Evolutionary conservation across 2,113 vertebrate genomes (phyloP).

Genomic region (Daboia siamensis): DNA sequence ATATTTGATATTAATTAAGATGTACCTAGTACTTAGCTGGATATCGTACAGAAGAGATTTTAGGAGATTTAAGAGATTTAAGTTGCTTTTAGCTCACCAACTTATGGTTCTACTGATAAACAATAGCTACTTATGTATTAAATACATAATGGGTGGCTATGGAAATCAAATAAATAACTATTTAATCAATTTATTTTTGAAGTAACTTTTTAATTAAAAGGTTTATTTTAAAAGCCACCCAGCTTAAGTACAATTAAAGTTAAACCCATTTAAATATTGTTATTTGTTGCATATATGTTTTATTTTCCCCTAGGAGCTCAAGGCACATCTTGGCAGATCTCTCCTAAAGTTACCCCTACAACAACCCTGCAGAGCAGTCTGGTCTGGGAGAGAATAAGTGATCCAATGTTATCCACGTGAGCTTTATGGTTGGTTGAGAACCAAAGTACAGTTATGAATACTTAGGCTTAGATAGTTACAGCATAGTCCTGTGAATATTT

Average conservation of each 20-base stretch:
- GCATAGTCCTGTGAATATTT: not conserved
- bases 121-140: conserved; percentile 9
- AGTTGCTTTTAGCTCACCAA: conserved; percentile 33
- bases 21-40: conserved; percentile 37
- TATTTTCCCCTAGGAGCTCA: not conserved
- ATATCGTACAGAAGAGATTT: conserved; percentile 11
- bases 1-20: conserved; percentile 24
- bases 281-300: not conserved
- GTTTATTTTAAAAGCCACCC: not conserved
- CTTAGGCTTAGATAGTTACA: not conserved
- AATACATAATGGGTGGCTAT: not conserved
- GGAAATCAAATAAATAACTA: not conserved
- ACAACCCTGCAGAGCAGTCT: not conserved
- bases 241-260: not conserved
- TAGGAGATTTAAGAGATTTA: conserved; percentile 8
- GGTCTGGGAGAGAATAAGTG: not conserved
- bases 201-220: conserved; percentile 29
- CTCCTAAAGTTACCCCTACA: not conserved
- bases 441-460: not conserved
- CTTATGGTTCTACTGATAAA: conserved; percentile 45
- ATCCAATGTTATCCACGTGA: not conserved
- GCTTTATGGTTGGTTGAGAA: not conserved
- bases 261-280: not conserved
- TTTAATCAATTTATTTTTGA: conserved; percentile 40
- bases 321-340: not conserved